Evolutionary conservation across 2,888 invertebrate genomes (phyloP).

Genomic region (Exocentrus adspersus): DNA sequence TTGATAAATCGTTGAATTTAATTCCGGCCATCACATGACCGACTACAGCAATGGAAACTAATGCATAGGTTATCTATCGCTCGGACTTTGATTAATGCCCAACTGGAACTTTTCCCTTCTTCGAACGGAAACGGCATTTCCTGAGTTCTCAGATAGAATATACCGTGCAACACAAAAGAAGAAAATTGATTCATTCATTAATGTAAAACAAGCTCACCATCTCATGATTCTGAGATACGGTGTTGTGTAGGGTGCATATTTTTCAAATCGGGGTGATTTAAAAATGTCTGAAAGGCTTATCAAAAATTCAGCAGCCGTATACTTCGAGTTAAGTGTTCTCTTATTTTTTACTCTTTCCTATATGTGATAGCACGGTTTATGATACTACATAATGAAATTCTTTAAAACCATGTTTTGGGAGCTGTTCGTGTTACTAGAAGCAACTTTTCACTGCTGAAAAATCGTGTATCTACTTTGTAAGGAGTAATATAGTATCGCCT

Average conservation of each 20-base stretch:
- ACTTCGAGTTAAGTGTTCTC: constrained; percentile 1
- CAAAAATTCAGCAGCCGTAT: constrained; percentile 1
- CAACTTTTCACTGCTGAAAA: no score
- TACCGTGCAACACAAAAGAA: constrained; percentile 1
- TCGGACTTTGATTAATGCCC: constrained; percentile 4
- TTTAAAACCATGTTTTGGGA: background rate
- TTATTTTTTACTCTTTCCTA: background rate
- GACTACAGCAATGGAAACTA: background rate
- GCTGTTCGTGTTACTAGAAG: no score
- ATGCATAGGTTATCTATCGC: constrained; percentile 6
- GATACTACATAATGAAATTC: background rate
- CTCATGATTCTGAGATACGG: background rate
- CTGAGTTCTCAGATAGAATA: background rate
- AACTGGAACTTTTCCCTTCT: background rate
- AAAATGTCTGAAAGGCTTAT: background rate
- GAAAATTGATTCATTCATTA: background rate
- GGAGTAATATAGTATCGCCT: no score
- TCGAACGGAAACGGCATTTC: background rate
- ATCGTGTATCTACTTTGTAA: no score
- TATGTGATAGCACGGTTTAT: background rate
- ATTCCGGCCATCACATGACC: no score
- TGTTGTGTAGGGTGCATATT: background rate
- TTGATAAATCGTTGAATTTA: background rate
- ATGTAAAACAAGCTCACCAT: constrained; percentile 4
- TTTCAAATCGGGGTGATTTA: background rate